Conservation (phyloP, 2,113 vertebrate species). For the Micromys minutus region DNA sequence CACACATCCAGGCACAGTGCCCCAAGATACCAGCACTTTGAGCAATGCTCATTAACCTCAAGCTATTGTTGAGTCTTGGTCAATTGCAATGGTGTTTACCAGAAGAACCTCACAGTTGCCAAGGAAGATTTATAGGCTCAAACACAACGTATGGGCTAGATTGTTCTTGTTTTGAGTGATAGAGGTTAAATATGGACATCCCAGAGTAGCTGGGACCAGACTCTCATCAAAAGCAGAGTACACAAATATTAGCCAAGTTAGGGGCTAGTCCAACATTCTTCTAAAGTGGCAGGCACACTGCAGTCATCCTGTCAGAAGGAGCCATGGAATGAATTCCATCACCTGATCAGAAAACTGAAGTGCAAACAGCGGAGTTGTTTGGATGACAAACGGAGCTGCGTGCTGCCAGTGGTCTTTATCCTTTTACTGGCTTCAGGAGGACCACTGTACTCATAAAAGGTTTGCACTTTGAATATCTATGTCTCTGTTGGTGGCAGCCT, state of each 20-base stretch:
- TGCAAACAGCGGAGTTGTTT: slow-evolving; percentile 52
- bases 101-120: not conserved
- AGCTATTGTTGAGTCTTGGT: not conserved
- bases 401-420: slow-evolving; percentile 26
- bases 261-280: slow-evolving; percentile 77
- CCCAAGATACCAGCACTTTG: not conserved
- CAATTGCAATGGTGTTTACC: slow-evolving; percentile 15
- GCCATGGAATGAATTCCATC: slow-evolving; percentile 67
- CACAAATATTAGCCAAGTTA: slow-evolving; percentile 72
- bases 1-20: not conserved
- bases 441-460: slow-evolving; percentile 22
- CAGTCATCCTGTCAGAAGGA: slow-evolving; percentile 71
- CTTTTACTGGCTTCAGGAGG: slow-evolving; percentile 45
- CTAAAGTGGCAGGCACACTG: slow-evolving; percentile 77
- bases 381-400: slow-evolving; percentile 14
- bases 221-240: slow-evolving; percentile 72
- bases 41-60: not conserved
- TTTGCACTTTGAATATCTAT: slow-evolving; percentile 38
- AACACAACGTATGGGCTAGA: slow-evolving; percentile 39
- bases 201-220: slow-evolving; percentile 62
- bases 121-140: slow-evolving; percentile 26
- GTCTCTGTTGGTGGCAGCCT: slow-evolving; percentile 66
- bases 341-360: slow-evolving; percentile 39
- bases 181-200: slow-evolving; percentile 71
- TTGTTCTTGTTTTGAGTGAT: slow-evolving; percentile 43